Percentiles rank a stretch among this genome's conserved stretches.
Evolutionary conservation across 1,140 invertebrate species (phyloP).

Genomic region (Araneus ventricosus): DNA sequence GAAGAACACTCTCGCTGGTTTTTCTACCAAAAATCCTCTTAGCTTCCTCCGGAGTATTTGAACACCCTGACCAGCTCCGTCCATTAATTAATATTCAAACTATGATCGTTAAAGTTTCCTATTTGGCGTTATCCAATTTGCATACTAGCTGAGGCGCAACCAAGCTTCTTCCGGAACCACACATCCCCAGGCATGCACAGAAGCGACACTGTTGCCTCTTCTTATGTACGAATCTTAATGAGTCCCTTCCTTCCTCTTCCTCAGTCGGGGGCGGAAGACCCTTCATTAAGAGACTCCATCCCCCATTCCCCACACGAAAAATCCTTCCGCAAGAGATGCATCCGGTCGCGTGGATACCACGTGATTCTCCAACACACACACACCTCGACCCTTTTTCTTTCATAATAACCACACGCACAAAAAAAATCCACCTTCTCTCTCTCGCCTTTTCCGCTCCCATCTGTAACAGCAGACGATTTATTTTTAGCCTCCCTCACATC

Average conservation of each 20-base stretch:
- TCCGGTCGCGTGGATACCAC: constrained; percentile 68
- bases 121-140: not conserved
- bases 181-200: not conserved
- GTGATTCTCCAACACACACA: constrained; percentile 13
- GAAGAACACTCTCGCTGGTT: too few species aligned
- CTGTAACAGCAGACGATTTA: constrained; percentile 22
- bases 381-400: constrained; percentile 4
- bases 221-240: not conserved
- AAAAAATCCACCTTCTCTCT: constrained; percentile 17
- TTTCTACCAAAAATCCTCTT: too few species aligned
- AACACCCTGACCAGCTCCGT: too few species aligned
- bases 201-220: not conserved
- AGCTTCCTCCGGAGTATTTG: too few species aligned
- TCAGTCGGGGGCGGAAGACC: not conserved
- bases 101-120: too few species aligned
- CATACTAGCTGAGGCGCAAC: not conserved
- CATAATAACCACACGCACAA: not conserved
- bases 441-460: constrained; percentile 12
- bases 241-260: not conserved
- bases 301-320: not conserved
- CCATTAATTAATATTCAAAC: too few species aligned
- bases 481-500: constrained; percentile 6
- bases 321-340: constrained; percentile 24
- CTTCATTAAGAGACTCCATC: constrained; percentile 3
- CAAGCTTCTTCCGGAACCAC: not conserved